Conservation (phyloP, 2,797 vertebrate species). For the Acomys russatus region DNA sequence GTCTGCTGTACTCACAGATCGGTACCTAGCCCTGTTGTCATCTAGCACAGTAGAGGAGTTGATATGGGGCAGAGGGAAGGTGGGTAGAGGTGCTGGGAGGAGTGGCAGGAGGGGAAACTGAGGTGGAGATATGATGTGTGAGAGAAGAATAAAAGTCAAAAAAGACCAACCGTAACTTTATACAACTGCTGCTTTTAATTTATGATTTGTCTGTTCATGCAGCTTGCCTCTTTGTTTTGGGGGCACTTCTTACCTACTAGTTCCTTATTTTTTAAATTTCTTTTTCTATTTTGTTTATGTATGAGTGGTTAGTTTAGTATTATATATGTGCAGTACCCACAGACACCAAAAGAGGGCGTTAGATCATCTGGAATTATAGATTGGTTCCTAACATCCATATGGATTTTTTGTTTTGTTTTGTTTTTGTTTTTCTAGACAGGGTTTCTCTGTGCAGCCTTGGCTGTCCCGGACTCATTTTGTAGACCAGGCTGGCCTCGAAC, state of each 20-base stretch:
- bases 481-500: too few species aligned
- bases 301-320: background rate
- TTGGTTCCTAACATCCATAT: background rate
- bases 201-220: slow-evolving; percentile 17
- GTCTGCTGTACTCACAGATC: background rate
- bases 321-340: background rate
- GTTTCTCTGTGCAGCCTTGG: too few species aligned
- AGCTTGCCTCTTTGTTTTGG: slow-evolving; percentile 6
- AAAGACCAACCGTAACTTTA: background rate
- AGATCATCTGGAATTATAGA: background rate
- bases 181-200: slow-evolving; percentile 36
- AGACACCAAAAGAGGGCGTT: background rate
- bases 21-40: background rate
- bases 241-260: background rate
- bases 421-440: too few species aligned
- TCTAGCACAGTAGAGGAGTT: background rate
- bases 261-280: background rate
- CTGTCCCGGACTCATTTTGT: too few species aligned
- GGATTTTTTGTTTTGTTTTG: background rate
- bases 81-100: background rate
- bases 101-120: background rate
- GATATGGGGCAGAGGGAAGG: background rate
- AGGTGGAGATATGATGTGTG: background rate
- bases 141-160: background rate
- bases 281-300: background rate